A percentile compares a stretch with the other conserved stretches of the same genome.
phyloP scores from a whole-genome alignment of 2,113 vertebrate genomes.

The Synchiropus splendidus region DNA sequence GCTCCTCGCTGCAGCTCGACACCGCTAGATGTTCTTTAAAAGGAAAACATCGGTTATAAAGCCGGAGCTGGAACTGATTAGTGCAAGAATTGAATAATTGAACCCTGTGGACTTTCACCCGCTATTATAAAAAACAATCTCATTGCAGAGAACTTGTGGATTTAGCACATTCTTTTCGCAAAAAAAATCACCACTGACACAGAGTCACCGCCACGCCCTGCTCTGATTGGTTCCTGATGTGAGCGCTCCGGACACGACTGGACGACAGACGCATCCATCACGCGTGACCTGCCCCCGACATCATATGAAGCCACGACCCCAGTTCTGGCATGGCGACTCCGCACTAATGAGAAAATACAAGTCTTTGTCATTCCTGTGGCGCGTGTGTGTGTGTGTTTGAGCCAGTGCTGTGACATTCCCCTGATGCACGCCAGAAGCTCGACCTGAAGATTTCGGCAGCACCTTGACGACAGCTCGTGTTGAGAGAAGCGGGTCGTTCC shows the following conservation, averaged over 20 bases:
- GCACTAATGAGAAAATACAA: constrained; percentile 49
- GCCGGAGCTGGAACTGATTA: constrained; percentile 5
- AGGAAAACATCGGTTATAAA: too few species aligned
- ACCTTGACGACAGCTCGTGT: background rate
- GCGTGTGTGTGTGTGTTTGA: constrained; percentile 9
- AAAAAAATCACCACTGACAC: constrained; percentile 3
- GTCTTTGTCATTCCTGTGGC: constrained; percentile 12
- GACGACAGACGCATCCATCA: constrained; percentile 28
- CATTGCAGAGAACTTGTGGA: too few species aligned
- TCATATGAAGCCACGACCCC: constrained; percentile 15
- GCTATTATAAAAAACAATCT: constrained; percentile 22
- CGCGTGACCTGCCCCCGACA: constrained; percentile 14
- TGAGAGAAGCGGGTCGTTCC: background rate
- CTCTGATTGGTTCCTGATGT: constrained; percentile 38
- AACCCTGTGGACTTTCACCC: constrained; percentile 18
- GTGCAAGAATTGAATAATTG: constrained; percentile 6
- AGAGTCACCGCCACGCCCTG: constrained; percentile 27
- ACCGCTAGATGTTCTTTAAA: too few species aligned
- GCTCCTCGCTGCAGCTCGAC: too few species aligned
- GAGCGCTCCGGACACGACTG: constrained; percentile 14
- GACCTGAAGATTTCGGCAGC: constrained; percentile 36
- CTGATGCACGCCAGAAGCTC: constrained; percentile 39
- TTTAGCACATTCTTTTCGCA: constrained; percentile 13
- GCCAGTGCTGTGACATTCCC: constrained; percentile 45
- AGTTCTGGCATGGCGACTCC: constrained; percentile 22